Conservation (phyloP, 2,888 invertebrate genomes). For the Drosophila paranaensis region DNA sequence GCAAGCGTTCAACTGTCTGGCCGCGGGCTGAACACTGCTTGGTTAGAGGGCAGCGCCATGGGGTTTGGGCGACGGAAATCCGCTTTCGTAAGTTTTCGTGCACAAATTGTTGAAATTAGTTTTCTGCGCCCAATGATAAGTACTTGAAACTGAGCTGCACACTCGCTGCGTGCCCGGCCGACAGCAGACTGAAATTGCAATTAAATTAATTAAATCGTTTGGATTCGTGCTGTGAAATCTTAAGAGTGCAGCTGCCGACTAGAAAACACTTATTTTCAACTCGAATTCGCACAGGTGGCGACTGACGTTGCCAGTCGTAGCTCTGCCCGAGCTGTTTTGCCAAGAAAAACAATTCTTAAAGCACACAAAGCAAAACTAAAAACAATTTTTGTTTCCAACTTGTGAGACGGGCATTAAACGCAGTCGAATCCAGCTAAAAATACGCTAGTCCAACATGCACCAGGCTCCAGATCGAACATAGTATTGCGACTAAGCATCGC, state of each 20-base stretch:
- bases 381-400: slow-evolving; percentile 24
- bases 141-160: slow-evolving; percentile 69
- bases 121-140: slow-evolving; percentile 73
- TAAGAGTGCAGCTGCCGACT: slow-evolving; percentile 31
- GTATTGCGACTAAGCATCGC: slow-evolving; percentile 18
- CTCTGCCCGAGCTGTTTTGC: not conserved
- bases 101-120: slow-evolving; percentile 81
- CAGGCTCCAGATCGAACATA: slow-evolving; percentile 4
- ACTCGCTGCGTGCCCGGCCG: slow-evolving; percentile 14
- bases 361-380: not conserved
- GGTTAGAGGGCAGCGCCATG: not conserved
- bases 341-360: not conserved
- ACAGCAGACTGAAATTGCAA: slow-evolving; percentile 59
- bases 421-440: slow-evolving; percentile 13
- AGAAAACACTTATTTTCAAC: slow-evolving; percentile 1
- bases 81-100: slow-evolving; percentile 71
- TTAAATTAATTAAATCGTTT: slow-evolving; percentile 76
- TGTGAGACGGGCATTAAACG: slow-evolving; percentile 19
- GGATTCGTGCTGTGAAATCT: slow-evolving; percentile 34
- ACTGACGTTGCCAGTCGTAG: not conserved
- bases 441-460: slow-evolving; percentile 7
- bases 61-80: slow-evolving; percentile 59
- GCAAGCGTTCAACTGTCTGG: slow-evolving; percentile 55
- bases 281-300: slow-evolving; percentile 22
- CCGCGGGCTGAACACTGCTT: slow-evolving; percentile 14